Base-by-base conservation (phyloP, 2,113 vertebrate species). In the Sapayoa aenigma region DNA sequence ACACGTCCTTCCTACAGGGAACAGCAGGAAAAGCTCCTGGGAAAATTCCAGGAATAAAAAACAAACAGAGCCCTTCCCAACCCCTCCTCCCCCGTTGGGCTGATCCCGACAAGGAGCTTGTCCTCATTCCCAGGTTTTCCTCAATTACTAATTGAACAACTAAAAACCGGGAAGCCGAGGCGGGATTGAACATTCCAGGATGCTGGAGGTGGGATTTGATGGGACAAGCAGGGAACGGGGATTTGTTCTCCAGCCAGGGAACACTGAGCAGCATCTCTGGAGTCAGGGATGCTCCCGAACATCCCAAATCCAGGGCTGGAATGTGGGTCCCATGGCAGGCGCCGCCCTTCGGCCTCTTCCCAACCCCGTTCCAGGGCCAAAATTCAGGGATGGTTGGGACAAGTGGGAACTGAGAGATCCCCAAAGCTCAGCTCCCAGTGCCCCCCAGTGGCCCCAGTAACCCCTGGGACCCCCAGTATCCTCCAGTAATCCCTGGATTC, bases 1-100 rank as follows among this genome's bases (percentile, higher is more conserved):
- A 56, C 0, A 60, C 17, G 13, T 98, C 97, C 33, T 98, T 98
- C 59, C 98, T 98, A 37, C 83, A 96, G 91, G 9, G 71, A 80
- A n/a, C 93, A 81, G 33, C 65, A 27, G 52, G 65, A 6, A 9
- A 92, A 90, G 58, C 13, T 6, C 49, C 28, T 14, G 35, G 23
- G 31, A 23, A 82, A 25, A 52, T 7, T 14, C 27, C 52, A 31
- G 9, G 6, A 75, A 49, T 8, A 11, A 25, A 60, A 74, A 50
- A 28, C 1, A 1, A 16, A 24, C 41, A 23, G 22, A 33, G 5
- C 11, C 5, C 2, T 39, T 74, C 7, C 21, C 16, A 16, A 4
- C 1, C 10, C 9, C 10, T 19, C 8, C 0, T 11, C 17, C 63
- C 55, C 33, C 52, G 46, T n/a, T n/a, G n/a, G 30, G 20, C 4